Evolutionary conservation across 2,113 vertebrate species (phyloP).

Genomic region (Macaca mulatta): DNA sequence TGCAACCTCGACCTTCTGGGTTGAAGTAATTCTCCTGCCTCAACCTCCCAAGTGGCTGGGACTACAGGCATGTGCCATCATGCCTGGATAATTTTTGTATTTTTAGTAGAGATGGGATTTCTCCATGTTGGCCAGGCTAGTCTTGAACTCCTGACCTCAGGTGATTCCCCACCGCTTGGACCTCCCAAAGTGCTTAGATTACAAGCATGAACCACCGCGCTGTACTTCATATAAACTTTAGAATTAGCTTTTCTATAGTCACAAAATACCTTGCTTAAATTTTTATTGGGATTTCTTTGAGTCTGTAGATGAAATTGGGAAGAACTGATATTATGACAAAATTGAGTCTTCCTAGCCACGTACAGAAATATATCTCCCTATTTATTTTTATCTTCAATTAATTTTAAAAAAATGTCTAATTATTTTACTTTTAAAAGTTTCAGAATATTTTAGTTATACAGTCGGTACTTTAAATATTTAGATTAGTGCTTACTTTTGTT

Average conservation of each 20-base stretch:
- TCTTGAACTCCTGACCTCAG: no score
- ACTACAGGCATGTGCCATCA: no score
- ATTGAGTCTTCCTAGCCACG: not conserved
- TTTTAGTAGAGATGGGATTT: no score
- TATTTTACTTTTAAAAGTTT: not conserved
- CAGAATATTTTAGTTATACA: not conserved
- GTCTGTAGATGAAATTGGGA: not conserved
- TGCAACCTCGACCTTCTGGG: no score
- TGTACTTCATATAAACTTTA: not conserved
- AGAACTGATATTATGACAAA: not conserved
- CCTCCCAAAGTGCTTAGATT: no score
- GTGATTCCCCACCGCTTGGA: no score
- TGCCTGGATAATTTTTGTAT: no score
- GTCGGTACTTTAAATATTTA: not conserved
- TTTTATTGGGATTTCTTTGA: not conserved
- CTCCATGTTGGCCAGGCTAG: no score
- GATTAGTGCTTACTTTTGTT: not conserved
- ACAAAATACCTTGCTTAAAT: not conserved
- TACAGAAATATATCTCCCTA: not conserved
- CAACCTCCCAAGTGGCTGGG: no score
- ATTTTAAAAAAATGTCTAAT: not conserved
- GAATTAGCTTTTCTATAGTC: not conserved
- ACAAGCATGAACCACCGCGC: no score
- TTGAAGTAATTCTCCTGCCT: no score
- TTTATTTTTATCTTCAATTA: not conserved